Base-by-base conservation (phyloP, 2,113 vertebrate species). In the Mustelus asterias region DNA sequence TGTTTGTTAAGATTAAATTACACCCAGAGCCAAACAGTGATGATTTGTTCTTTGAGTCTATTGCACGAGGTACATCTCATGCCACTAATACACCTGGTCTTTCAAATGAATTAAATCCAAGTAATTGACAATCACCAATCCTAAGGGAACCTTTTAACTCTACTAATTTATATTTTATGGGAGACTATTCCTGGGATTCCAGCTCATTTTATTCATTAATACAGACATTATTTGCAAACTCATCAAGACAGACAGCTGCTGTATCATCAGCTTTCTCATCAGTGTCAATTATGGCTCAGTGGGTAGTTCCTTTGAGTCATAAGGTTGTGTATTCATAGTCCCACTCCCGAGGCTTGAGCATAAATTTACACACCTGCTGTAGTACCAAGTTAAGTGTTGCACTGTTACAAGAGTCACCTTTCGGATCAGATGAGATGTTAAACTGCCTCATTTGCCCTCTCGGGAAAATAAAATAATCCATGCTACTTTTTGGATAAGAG, bases 1-100 rank as follows among this genome's bases (percentile, higher is more conserved):
- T 13, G 11, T 89, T 89, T 89, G 86, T 48, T 89, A 11, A 89
- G 48, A 89, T 89, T 89, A 89, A 89, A 89, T 89, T 89, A 29
- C 8, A 54, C 86, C 26, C 24, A 48, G 26, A 89, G 48, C 86
- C 41, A 83, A 9, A 88, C 85, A 88, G 20, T 54, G 20, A 26
- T 88, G 22, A 18, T 88, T 54, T 54, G 26, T 88, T 29, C 48
- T 89, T 83, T 83, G n/a, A 37, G 26, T 89, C 11, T 10, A 18
- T 89, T 89, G 13, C 48, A 58, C 11, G 13, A 58, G 24, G 13
- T 24, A 13, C 24, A 58, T 54, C 48, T 26, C 24, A 89, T 10
- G 48, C 0, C 11, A 76, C 26, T 33, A 9, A 0, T n/a, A 83
- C 78, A 41, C 80, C 37, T 20, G 33, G 3, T 11, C 18, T 85